Conservation (phyloP, 2,888 invertebrate genomes). For the Meteorus colon region DNA sequence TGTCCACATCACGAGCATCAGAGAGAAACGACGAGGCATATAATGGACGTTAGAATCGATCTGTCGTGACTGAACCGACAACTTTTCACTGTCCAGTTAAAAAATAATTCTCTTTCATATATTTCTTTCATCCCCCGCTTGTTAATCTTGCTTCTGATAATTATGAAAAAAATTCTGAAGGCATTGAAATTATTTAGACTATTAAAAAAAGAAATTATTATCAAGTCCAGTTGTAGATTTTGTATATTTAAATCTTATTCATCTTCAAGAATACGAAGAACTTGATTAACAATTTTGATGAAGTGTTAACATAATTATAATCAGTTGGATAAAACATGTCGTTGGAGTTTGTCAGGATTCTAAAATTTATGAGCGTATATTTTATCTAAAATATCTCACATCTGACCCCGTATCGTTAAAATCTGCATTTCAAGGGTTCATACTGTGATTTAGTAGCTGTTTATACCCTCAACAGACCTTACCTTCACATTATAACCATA, state of each 20-base stretch:
- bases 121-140: neutral
- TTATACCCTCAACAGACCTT: slow-evolving; percentile 67
- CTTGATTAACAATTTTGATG: no score
- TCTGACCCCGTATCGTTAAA: slow-evolving; percentile 19
- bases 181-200: no score
- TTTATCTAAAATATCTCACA: slow-evolving; percentile 8
- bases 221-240: no score
- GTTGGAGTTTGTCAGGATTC: no score
- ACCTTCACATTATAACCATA: slow-evolving; percentile 69
- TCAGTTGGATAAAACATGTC: no score
- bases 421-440: slow-evolving; percentile 49
- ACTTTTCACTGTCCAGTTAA: slow-evolving; percentile 19
- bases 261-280: no score
- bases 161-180: neutral
- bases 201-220: no score
- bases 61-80: slow-evolving; percentile 19
- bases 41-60: slow-evolving; percentile 26
- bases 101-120: neutral
- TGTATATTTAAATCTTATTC: no score
- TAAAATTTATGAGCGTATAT: neutral
- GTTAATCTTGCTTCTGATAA: neutral
- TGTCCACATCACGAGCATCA: slow-evolving; percentile 25
- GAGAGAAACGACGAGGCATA: neutral
- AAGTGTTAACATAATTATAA: no score
- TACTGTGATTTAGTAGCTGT: slow-evolving; percentile 70